Evolutionary conservation across 2,113 vertebrate species (phyloP).

Genomic region (Daphoenositta chrysoptera): DNA sequence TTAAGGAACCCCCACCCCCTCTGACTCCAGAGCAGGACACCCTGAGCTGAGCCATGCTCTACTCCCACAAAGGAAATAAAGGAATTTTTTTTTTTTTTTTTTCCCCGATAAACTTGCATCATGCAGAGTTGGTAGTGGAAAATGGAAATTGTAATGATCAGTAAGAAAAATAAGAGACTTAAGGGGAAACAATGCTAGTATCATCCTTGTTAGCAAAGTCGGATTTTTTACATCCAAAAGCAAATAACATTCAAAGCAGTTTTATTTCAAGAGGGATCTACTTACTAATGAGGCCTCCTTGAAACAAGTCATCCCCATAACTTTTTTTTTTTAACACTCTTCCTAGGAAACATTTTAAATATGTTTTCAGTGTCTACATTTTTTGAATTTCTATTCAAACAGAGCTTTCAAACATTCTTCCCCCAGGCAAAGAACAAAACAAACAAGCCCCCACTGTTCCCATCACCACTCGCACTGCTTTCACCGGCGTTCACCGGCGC

Average conservation of each 20-base stretch:
- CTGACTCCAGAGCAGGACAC: neutral
- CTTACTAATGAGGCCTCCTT: slow-evolving; percentile 72
- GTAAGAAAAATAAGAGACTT: slow-evolving; percentile 23
- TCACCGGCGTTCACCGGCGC: neutral
- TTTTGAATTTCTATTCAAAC: neutral
- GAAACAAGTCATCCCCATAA: slow-evolving; percentile 74
- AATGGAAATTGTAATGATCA: slow-evolving; percentile 6
- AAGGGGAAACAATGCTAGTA: slow-evolving; percentile 2
- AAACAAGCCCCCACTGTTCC: neutral
- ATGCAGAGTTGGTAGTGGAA: slow-evolving; percentile 65
- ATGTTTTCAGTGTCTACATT: slow-evolving; percentile 49
- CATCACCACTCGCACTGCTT: neutral
- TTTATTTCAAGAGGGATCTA: slow-evolving; percentile 60
- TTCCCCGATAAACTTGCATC: slow-evolving; percentile 35
- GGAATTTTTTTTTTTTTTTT: neutral
- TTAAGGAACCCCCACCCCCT: neutral
- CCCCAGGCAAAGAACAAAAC: slow-evolving; percentile 11
- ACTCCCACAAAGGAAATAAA: neutral
- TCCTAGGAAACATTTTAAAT: slow-evolving; percentile 73
- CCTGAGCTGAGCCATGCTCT: slow-evolving; percentile 39
- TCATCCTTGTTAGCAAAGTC: slow-evolving; percentile 64
- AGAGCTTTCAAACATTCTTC: slow-evolving; percentile 31
- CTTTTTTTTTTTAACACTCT: slow-evolving; percentile 62
- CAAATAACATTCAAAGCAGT: slow-evolving; percentile 63
- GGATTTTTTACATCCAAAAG: slow-evolving; percentile 49